Percentiles rank a stretch among this genome's conserved stretches.
Evolutionary conservation across 2,797 vertebrate genomes (phyloP).

Genomic region (Bovichtus variegatus): DNA sequence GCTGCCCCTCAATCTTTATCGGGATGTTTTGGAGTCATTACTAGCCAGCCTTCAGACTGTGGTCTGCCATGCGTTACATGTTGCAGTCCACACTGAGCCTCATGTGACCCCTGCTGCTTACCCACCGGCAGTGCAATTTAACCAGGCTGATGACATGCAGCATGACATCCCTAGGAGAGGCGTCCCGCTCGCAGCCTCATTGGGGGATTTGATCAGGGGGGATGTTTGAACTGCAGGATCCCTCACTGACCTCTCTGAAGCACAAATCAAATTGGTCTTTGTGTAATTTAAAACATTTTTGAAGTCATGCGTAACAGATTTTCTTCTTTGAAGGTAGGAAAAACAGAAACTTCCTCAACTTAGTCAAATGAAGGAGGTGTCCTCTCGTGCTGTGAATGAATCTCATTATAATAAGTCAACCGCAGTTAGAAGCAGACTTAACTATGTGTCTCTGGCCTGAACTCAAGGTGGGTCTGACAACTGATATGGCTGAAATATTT

Average conservation of each 20-base stretch:
- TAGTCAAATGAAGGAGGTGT: slow-evolving; percentile 51
- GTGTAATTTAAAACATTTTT: slow-evolving; percentile 45
- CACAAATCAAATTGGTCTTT: slow-evolving; percentile 70
- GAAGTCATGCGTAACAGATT: slow-evolving; percentile 57
- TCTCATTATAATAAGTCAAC: slow-evolving; percentile 77
- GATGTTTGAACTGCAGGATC: slow-evolving; percentile 62
- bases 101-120: slow-evolving; percentile 90
- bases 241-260: slow-evolving; percentile 71
- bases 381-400: slow-evolving; percentile 66
- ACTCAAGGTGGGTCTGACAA: slow-evolving; percentile 71
- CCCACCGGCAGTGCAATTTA: slow-evolving; percentile 86
- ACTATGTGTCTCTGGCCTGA: slow-evolving; percentile 66
- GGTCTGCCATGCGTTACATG: slow-evolving; percentile 82
- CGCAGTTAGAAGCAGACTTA: slow-evolving; percentile 69
- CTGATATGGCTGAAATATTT: slow-evolving; percentile 70
- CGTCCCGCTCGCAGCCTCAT: slow-evolving; percentile 59
- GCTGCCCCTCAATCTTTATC: slow-evolving; percentile 81
- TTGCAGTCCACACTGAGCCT: slow-evolving; percentile 81
- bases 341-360: slow-evolving; percentile 64
- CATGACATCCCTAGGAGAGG: slow-evolving; percentile 76
- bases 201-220: slow-evolving; percentile 48
- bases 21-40: slow-evolving; percentile 84
- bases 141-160: slow-evolving; percentile 84
- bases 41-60: slow-evolving; percentile 80
- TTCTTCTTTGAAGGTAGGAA: slow-evolving; percentile 48